phyloP scores from a whole-genome alignment of 2,888 invertebrate species.

The Calameuta filiformis region DNA sequence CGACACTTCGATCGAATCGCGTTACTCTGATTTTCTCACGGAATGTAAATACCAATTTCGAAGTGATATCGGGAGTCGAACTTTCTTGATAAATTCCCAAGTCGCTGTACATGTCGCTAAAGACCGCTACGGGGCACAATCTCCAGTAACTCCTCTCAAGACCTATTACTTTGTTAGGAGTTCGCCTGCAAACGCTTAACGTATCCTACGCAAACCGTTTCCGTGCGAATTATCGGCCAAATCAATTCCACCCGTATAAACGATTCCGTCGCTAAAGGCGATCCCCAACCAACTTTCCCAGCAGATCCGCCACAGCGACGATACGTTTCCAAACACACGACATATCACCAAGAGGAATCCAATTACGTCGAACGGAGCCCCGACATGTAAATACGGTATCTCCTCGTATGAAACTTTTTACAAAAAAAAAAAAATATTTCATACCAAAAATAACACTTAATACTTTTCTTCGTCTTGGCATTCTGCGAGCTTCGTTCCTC shows the following conservation, averaged over 20 bases:
- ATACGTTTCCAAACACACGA: not conserved
- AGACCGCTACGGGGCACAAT: not conserved
- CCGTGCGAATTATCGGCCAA: not conserved
- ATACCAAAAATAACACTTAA: not conserved
- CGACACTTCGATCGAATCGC: not conserved
- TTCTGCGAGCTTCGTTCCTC: not conserved
- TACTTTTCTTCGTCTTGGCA: not conserved
- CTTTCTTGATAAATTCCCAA: not conserved
- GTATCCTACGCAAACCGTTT: not conserved
- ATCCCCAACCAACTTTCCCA: not conserved
- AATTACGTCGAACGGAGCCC: not conserved
- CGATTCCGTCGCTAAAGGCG: not conserved
- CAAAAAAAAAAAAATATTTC: not conserved
- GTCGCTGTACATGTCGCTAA: not conserved
- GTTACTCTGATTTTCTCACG: not conserved
- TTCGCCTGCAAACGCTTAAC: not conserved
- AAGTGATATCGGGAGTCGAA: not conserved
- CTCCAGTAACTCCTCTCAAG: not conserved
- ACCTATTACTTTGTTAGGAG: not conserved
- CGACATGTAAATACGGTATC: not conserved
- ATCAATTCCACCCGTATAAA: not conserved
- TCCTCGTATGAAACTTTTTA: not conserved
- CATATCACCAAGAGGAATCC: not conserved
- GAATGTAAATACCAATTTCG: not conserved
- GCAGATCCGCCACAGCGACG: not conserved